These are phyloP conservation scores for Pseudochromis fuscus DNA, from an alignment of 2,797 vertebrate species.

Conservation along the genomic window DNA sequence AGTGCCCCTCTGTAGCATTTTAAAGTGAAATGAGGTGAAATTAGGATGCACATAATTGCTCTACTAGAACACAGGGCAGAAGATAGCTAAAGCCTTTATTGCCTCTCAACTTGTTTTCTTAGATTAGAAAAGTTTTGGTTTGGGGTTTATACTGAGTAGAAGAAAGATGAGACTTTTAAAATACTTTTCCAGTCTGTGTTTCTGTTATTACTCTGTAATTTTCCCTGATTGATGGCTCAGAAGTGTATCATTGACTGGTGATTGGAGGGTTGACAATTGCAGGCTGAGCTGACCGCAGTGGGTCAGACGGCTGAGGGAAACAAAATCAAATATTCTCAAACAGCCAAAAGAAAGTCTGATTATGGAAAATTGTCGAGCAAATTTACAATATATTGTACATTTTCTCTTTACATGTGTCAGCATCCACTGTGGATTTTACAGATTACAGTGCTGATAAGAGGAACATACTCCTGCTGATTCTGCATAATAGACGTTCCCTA, in stretches of 20 bases:
- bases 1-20: constrained; percentile 23
- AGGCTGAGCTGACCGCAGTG: constrained; percentile 36
- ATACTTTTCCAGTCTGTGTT: constrained; percentile 21
- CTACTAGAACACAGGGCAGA: constrained; percentile 5
- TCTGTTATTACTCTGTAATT: constrained; percentile 57
- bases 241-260: constrained; percentile 57
- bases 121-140: constrained; percentile 35
- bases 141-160: not conserved
- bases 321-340: constrained; percentile 53
- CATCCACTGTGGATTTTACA: constrained; percentile 8
- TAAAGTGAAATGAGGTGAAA: constrained; percentile 27
- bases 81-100: constrained; percentile 13
- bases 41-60: constrained; percentile 37
- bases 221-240: constrained; percentile 56
- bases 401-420: not conserved
- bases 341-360: constrained; percentile 36
- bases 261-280: constrained; percentile 61
- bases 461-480: constrained; percentile 4
- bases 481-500: not conserved
- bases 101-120: constrained; percentile 11
- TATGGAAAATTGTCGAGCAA: constrained; percentile 20
- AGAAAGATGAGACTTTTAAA: constrained; percentile 29
- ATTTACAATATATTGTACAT: constrained; percentile 34
- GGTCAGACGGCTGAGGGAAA: constrained; percentile 36
- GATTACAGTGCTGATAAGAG: not conserved